Evolutionary conservation across 2,113 vertebrate species (phyloP).

Genomic region (Ondatra zibethicus): DNA sequence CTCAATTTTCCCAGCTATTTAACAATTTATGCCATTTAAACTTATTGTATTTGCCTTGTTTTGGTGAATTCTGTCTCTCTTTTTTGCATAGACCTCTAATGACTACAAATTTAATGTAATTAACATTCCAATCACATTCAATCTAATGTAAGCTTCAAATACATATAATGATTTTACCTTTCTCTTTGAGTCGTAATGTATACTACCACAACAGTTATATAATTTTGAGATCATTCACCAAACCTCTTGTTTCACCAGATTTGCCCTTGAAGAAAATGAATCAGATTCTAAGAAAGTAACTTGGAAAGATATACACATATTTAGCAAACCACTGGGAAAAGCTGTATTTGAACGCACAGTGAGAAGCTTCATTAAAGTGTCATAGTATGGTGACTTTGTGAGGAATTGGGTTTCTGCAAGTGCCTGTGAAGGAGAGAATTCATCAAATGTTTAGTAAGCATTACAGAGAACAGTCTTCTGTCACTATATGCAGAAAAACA

Average conservation of each 20-base stretch:
- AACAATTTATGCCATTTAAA: neutral
- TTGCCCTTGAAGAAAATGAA: neutral
- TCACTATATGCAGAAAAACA: neutral
- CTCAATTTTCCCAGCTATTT: neutral
- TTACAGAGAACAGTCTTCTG: neutral
- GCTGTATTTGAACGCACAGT: too few relatives aligned
- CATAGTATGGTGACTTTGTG: too few relatives aligned
- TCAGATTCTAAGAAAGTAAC: neutral
- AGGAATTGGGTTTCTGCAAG: neutral
- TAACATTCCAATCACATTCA: neutral
- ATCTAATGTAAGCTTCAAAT: neutral
- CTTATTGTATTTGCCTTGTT: neutral
- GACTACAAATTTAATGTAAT: neutral
- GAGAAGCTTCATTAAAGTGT: neutral
- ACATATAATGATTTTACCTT: neutral
- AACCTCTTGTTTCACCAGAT: neutral
- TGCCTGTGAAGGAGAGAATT: neutral
- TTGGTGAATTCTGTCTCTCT: neutral
- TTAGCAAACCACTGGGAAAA: neutral
- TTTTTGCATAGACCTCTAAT: neutral
- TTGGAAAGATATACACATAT: neutral
- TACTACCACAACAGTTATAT: neutral
- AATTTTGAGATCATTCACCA: neutral
- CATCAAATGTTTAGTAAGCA: neutral
- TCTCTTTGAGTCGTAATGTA: neutral